A percentile compares a stretch with the other conserved stretches of the same genome.
Conservation (phyloP, 2,113 vertebrate genomes). For the Pardalotus punctatus region DNA sequence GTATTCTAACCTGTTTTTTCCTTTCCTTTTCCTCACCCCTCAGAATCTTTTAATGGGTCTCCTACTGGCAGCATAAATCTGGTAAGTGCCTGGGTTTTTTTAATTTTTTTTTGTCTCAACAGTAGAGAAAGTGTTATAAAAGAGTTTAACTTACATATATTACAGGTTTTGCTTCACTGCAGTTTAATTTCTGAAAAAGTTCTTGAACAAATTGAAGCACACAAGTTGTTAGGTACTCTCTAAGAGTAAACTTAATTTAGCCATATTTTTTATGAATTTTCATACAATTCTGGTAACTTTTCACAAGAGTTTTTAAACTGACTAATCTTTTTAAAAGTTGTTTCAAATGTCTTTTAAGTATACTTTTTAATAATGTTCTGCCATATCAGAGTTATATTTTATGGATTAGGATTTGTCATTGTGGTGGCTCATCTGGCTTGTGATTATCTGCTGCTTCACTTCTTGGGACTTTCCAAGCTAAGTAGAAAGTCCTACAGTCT, state of each 20-base stretch:
- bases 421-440: not conserved
- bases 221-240: not conserved
- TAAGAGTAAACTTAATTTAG: not conserved
- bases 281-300: not conserved
- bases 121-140: not conserved
- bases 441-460: not conserved
- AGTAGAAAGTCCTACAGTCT: not conserved
- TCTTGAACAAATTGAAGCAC: not conserved
- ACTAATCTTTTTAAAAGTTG: not conserved
- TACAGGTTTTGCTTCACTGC: not conserved
- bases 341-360: not conserved
- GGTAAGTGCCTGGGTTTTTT: constrained; percentile 73
- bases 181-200: not conserved
- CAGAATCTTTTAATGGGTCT: constrained; percentile 97
- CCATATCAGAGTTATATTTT: not conserved
- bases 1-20: constrained; percentile 46
- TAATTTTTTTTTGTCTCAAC: not conserved
- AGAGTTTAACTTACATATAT: not conserved
- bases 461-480: not conserved
- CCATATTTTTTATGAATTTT: not conserved
- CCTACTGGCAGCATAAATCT: constrained; percentile 96
- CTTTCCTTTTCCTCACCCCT: not conserved
- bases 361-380: not conserved
- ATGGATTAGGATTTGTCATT: not conserved
- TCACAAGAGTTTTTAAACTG: not conserved